phyloP scores from a whole-genome alignment of 53 echinoderm and acorn worm genomes.

The Holothuria scabra region DNA sequence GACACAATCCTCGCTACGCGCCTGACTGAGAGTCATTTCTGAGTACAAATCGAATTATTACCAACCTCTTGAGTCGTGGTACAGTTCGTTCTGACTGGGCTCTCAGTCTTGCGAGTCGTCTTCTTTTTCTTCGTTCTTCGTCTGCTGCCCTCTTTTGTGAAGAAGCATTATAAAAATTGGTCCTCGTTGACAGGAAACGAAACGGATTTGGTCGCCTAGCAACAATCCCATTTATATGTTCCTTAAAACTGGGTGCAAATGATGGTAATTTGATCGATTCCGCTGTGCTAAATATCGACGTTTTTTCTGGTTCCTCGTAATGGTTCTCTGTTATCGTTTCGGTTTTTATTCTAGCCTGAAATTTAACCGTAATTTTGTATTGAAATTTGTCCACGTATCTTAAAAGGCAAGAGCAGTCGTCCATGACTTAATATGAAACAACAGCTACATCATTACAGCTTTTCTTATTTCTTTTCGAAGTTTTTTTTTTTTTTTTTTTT shows the following conservation, averaged over 20 bases:
- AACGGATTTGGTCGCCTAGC: background rate
- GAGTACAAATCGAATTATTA: too few species aligned
- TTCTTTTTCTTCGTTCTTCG: background rate
- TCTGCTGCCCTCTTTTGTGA: background rate
- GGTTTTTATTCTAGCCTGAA: background rate
- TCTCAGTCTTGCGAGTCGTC: background rate
- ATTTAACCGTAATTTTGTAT: too few species aligned
- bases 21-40: too few species aligned
- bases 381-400: too few species aligned
- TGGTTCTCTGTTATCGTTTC: background rate
- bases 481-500: too few species aligned
- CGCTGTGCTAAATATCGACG: background rate
- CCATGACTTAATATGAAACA: too few species aligned
- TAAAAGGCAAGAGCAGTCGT: too few species aligned
- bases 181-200: background rate
- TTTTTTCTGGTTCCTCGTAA: conserved; percentile 3
- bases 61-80: conserved; percentile 1
- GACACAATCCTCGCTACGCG: background rate
- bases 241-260: conserved; percentile 15
- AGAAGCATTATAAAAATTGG: background rate
- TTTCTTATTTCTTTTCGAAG: too few species aligned
- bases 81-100: conserved; percentile 10
- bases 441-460: too few species aligned
- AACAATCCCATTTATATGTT: conserved; percentile 6
- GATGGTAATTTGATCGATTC: background rate